These are phyloP conservation scores for Megaceryle torquata DNA, from an alignment of 2,113 vertebrate genomes.

Conservation along the genomic window DNA sequence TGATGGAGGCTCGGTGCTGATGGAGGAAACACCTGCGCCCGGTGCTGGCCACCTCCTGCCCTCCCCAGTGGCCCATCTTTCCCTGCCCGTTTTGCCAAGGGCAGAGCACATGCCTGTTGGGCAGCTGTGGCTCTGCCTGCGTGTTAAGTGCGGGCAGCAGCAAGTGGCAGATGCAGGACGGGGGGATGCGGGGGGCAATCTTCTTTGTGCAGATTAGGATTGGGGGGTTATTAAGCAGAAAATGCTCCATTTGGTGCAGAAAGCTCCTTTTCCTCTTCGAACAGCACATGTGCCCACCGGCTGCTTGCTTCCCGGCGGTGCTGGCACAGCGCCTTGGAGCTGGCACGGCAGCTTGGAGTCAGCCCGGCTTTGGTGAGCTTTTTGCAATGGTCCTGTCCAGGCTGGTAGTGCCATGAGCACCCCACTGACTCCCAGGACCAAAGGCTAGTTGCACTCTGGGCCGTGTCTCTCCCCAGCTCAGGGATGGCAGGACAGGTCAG, in stretches of 20 bases:
- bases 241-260: constrained; percentile 31
- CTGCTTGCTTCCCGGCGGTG: background rate
- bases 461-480: rapidly evolving
- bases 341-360: background rate
- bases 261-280: constrained; percentile 21
- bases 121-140: background rate
- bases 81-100: constrained; percentile 29
- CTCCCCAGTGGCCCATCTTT: background rate
- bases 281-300: background rate
- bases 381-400: background rate
- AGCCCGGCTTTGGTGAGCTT: background rate
- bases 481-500: background rate
- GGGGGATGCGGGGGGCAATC: background rate
- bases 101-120: background rate
- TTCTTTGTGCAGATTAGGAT: constrained; percentile 36
- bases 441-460: background rate
- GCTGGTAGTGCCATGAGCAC: background rate
- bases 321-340: background rate
- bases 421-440: background rate
- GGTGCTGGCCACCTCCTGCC: background rate
- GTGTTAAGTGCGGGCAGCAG: background rate
- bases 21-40: background rate
- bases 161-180: background rate
- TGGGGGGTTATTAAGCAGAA: constrained; percentile 41
- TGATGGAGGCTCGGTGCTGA: constrained; percentile 45